A percentile compares a stretch with the other conserved stretches of the same genome.
Conservation (phyloP, 2,113 vertebrate species). For the Irena cyanogastra region DNA sequence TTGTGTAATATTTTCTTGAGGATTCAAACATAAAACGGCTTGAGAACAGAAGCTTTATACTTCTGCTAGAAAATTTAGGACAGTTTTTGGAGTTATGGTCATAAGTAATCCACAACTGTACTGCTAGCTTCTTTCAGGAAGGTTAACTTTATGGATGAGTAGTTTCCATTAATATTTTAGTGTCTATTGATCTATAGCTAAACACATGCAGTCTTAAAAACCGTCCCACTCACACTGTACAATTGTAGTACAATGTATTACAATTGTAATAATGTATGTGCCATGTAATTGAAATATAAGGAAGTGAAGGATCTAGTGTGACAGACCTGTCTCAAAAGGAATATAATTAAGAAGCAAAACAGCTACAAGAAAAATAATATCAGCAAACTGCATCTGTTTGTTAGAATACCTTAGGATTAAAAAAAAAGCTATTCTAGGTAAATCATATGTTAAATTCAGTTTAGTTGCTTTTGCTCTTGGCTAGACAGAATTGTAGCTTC, state of each 20-base stretch:
- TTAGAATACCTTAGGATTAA: background rate
- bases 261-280: background rate
- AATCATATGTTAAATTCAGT: background rate
- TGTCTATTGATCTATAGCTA: slow-evolving; percentile 31
- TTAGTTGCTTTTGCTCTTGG: background rate
- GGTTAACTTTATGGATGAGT: background rate
- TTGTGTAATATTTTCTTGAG: background rate
- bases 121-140: background rate
- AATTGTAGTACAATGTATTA: background rate
- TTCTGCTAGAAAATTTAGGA: background rate
- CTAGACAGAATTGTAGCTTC: background rate
- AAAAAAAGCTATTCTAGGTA: background rate
- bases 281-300: background rate
- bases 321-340: background rate
- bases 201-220: background rate
- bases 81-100: background rate
- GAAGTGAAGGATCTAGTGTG: background rate
- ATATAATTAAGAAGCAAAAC: background rate
- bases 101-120: background rate
- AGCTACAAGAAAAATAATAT: background rate
- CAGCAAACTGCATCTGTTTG: background rate
- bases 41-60: background rate
- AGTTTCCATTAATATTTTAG: slow-evolving; percentile 61
- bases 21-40: background rate
- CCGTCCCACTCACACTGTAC: background rate